These are phyloP conservation scores for Dicroscelio sp. DNA, from an alignment of 2,888 invertebrate genomes.

Conservation along the genomic window DNA sequence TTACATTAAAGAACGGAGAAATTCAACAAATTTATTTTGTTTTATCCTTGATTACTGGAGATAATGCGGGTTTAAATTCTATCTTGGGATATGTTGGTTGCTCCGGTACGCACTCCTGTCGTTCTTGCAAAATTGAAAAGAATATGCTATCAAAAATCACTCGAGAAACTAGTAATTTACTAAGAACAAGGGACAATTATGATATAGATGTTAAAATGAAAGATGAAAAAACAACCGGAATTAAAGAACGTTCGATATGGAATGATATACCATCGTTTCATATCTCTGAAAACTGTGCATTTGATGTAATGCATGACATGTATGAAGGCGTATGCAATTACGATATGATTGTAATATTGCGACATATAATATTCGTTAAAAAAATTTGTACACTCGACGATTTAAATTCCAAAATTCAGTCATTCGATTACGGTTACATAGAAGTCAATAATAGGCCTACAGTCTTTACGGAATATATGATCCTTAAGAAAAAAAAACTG, in stretches of 20 bases:
- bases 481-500: too few relatives aligned
- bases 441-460: slow-evolving; percentile 40
- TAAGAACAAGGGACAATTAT: slow-evolving; percentile 41
- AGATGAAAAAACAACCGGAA: neutral
- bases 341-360: neutral
- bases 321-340: neutral
- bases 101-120: slow-evolving; percentile 38
- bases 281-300: slow-evolving; percentile 30
- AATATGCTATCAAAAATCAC: neutral
- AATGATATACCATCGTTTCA: slow-evolving; percentile 33
- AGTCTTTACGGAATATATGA: too few relatives aligned
- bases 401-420: slow-evolving; percentile 56
- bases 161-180: neutral
- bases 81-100: slow-evolving; percentile 60
- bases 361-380: neutral
- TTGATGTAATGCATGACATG: slow-evolving; percentile 9
- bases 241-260: slow-evolving; percentile 37
- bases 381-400: neutral
- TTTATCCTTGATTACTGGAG: neutral
- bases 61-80: slow-evolving; percentile 49
- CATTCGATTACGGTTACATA: slow-evolving; percentile 57
- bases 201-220: slow-evolving; percentile 14
- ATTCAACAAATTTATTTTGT: slow-evolving; percentile 26
- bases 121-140: slow-evolving; percentile 37
- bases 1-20: neutral